Base-by-base conservation (phyloP, 2,797 vertebrate genomes). In the Acrocephalus scirpaceus region DNA sequence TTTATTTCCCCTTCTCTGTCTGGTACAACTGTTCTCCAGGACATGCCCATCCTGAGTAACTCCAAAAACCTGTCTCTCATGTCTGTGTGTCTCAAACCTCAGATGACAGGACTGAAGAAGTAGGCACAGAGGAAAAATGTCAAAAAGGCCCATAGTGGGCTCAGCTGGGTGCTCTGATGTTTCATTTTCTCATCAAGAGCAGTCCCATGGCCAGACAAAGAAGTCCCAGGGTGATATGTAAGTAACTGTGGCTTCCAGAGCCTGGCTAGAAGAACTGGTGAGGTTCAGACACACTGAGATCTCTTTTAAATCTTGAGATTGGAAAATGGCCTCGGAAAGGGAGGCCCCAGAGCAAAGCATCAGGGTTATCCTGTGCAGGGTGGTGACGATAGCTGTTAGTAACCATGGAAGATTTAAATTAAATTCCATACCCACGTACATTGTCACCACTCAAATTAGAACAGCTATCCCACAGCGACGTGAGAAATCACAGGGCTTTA, bases 361-460 rank as follows among this genome's bases (percentile, higher is more conserved):
- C 32, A 38, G 85, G 25, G 18, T 75, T 75, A 66, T 54, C 26
- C 56, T 53, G 40, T 44, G 61, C 48, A 73, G 23, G 22, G 12
- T 69, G 34, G 29, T 88, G 75, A 71, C 0, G 29, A 51, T 26
- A 91, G 82, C 47, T 92, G 72, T 54, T 91, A 86, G 77, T 54
- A 95, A 91, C 65, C 11, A 6, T 36, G 27, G 78, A 86, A 88
- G 50, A 45, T 80, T 83, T 95, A 86, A 86, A 83, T 94, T 90
- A 92, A 80, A 88, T 92, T 94, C 62, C 47, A 45, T 86, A 86
- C 79, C 94, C 93, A 91, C n/a, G 1, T 92, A 88, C 54, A 36
- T 78, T 95, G 91, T 95, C 95, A 95, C 90, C 70, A 72, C 90
- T 91, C 88, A 90, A 54, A 94, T 78, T 90, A 83, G 93, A 96